Evolutionary conservation across 1,140 invertebrate genomes (phyloP).

Genomic region (Diorhabda sublineata): DNA sequence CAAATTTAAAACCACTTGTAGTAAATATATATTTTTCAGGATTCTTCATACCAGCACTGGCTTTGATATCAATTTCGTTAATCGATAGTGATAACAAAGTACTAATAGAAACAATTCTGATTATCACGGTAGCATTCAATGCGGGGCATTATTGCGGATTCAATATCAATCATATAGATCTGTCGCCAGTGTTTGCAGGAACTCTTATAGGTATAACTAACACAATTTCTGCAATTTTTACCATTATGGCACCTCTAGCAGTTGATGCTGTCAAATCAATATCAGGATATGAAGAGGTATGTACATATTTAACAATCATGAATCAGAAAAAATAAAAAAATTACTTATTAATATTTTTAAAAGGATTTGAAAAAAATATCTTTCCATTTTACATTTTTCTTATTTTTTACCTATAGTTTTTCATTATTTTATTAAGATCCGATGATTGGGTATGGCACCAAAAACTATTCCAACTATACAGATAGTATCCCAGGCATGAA

Average conservation of each 20-base stretch:
- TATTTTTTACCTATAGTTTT: neutral
- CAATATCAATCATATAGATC: constrained; percentile 62
- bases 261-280: constrained; percentile 26
- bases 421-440: neutral
- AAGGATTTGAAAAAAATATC: neutral
- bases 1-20: too few relatives aligned
- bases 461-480: neutral
- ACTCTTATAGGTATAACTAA: constrained; percentile 72
- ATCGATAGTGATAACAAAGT: constrained; percentile 40
- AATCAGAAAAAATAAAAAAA: neutral
- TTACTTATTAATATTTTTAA: neutral
- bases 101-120: constrained; percentile 57
- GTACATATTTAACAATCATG: neutral
- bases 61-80: constrained; percentile 61
- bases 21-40: constrained; percentile 42
- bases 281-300: constrained; percentile 15
- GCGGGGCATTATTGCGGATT: constrained; percentile 69
- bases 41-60: constrained; percentile 54
- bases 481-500: neutral
- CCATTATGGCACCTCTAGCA: constrained; percentile 46
- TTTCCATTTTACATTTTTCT: too few relatives aligned
- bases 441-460: neutral
- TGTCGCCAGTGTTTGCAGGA: constrained; percentile 67
- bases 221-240: constrained; percentile 57
- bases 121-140: constrained; percentile 67